phyloP scores from a whole-genome alignment of 2,888 invertebrate genomes.

The Zaprionus obscuricornis region DNA sequence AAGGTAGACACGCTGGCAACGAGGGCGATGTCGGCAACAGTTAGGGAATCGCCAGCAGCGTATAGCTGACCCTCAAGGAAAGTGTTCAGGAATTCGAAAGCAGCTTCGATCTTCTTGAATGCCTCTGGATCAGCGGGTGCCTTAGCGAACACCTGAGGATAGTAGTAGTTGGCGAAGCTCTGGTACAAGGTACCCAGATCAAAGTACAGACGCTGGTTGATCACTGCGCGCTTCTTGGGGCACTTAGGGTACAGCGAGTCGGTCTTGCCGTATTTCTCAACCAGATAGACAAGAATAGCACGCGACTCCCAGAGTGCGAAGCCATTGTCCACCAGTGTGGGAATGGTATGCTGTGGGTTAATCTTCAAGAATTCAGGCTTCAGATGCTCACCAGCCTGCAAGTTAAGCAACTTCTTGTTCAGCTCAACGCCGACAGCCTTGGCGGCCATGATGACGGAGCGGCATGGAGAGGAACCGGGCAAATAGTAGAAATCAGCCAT shows the following conservation, averaged over 20 bases:
- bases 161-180: slow-evolving; percentile 88
- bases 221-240: slow-evolving; percentile 89
- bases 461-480: slow-evolving; percentile 87
- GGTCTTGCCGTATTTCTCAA: slow-evolving; percentile 91
- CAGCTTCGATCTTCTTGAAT: slow-evolving; percentile 87
- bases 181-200: slow-evolving; percentile 90
- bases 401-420: slow-evolving; percentile 86
- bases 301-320: slow-evolving; percentile 93
- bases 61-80: slow-evolving; percentile 89
- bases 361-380: slow-evolving; percentile 89
- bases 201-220: slow-evolving; percentile 92
- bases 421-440: slow-evolving; percentile 87
- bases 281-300: slow-evolving; percentile 91
- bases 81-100: slow-evolving; percentile 88
- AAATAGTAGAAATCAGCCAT: slow-evolving; percentile 87
- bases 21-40: slow-evolving; percentile 90
- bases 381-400: slow-evolving; percentile 87
- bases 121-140: slow-evolving; percentile 88
- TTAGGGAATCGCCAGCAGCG: slow-evolving; percentile 89
- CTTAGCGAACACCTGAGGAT: slow-evolving; percentile 87
- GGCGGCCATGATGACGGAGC: slow-evolving; percentile 87
- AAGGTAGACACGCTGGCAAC: slow-evolving; percentile 88
- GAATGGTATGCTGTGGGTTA: slow-evolving; percentile 93
- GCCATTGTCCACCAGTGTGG: slow-evolving; percentile 92
- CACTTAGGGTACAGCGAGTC: slow-evolving; percentile 90